Evolutionary conservation across 2,113 vertebrate species (phyloP), one percentile per base, ranked within the genome.

Genomic region (Ammodytes dubius): DNA sequence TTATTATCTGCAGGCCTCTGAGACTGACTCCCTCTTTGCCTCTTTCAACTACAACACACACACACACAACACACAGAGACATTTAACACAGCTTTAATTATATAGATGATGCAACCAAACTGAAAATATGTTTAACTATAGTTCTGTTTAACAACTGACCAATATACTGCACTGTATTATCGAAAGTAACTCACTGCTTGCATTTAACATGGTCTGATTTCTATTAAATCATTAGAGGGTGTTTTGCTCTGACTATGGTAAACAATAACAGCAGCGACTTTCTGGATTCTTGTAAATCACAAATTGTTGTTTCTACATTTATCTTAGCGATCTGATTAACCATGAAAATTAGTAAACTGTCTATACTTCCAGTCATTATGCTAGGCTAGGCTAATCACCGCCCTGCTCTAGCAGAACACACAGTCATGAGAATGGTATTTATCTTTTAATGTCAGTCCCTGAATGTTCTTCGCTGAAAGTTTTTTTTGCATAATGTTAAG

Each of bases 1-100:
- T 92, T 87, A 90, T 93, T 91, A 90, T 91, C 79, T 74, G 40
- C 85, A 88, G 82, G 78, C 83, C 75, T 80, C 52, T 46, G 73
- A 67, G 57, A 83, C 56, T 45, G 45, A 82, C 79, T 81, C 77
- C 71, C 52, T 71, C 61, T 19, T 19, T 69, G 39, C 77, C 75
- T 46, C 73, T 74, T 67, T 72, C 27, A 53, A n/a, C 42, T n/a
- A n/a, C n/a, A n/a, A 27, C 27, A 27, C 27, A 27, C 27, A 27
- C 27, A 27, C 27, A 27, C 27, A 27, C 27, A 27, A 47, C 53
- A 65, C 40, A 77, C 46, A 67, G 54, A 67, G 14, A 66, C 50
- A 74, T 10, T 49, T 15, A 58, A 78, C 42, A 67, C 61, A 46
- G 61, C 64, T 77, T 70, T 59, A 87, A 76, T 83, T 70, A 75